A percentile compares a stretch with the other conserved stretches of the same genome.
Evolutionary conservation across 2,888 invertebrate genomes (phyloP).

Genomic region (Unio pictorum): DNA sequence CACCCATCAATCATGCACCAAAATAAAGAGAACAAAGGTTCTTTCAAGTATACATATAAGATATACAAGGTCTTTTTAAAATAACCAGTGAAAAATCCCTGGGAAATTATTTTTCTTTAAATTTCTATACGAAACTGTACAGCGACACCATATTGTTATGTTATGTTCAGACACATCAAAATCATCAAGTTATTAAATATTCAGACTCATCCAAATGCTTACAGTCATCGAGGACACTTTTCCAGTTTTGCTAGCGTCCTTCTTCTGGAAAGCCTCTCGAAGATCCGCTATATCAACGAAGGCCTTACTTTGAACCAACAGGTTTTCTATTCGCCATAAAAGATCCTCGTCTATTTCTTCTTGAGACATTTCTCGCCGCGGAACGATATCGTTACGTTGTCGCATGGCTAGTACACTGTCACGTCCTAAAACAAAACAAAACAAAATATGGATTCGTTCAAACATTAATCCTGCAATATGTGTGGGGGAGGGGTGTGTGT

Average conservation of each 20-base stretch:
- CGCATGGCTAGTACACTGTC: constrained; percentile 66
- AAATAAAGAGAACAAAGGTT: too few relatives aligned
- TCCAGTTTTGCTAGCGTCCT: constrained; percentile 52
- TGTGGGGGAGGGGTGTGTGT: too few relatives aligned
- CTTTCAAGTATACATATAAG: too few relatives aligned
- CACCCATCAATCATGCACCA: too few relatives aligned
- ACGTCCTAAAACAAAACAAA: constrained; percentile 37
- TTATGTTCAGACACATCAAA: too few relatives aligned
- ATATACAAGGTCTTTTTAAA: too few relatives aligned
- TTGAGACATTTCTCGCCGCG: constrained; percentile 37
- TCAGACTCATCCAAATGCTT: background rate
- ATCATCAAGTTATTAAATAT: too few relatives aligned
- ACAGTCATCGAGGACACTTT: constrained; percentile 42
- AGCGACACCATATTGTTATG: too few relatives aligned
- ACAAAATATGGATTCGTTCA: background rate
- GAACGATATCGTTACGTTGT: constrained; percentile 48
- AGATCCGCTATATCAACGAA: constrained; percentile 57
- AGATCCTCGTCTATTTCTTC: constrained; percentile 65
- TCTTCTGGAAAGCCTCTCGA: constrained; percentile 42
- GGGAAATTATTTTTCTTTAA: too few relatives aligned
- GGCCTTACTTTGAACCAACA: constrained; percentile 48
- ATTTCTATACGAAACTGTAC: too few relatives aligned
- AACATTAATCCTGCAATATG: background rate
- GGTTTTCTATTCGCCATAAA: constrained; percentile 56
- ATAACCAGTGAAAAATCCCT: too few relatives aligned